Conservation (phyloP, 2,113 vertebrate genomes). For the Oxygymnocypris stewartii region DNA sequence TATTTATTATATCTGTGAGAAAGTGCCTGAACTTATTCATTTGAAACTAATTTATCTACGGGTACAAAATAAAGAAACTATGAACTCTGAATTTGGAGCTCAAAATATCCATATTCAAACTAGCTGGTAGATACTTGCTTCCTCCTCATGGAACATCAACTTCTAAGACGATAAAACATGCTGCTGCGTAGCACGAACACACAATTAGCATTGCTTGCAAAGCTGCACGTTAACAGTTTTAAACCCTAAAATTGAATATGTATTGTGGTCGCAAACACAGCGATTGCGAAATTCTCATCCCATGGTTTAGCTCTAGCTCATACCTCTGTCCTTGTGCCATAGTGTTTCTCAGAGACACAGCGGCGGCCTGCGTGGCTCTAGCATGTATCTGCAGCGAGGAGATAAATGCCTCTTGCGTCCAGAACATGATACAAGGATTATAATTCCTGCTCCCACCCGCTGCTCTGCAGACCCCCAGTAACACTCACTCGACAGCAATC, state of each 20-base stretch:
- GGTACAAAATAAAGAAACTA: too few species aligned
- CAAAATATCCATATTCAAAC: neutral
- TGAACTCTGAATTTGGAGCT: too few species aligned
- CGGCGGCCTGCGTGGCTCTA: neutral
- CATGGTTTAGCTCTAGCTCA: constrained; percentile 3
- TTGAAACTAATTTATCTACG: too few species aligned
- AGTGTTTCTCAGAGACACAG: neutral
- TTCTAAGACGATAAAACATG: neutral
- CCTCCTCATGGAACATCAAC: neutral
- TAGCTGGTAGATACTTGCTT: neutral
- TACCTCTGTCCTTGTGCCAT: neutral
- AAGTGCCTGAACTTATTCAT: too few species aligned
- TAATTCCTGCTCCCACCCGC: constrained; percentile 17
- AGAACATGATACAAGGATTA: constrained; percentile 18
- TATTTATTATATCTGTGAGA: too few species aligned
- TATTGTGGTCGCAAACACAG: neutral
- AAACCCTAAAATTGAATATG: constrained; percentile 4
- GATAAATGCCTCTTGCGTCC: constrained; percentile 24
- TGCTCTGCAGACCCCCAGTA: constrained; percentile 9
- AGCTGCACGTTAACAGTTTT: neutral
- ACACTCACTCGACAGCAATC: neutral
- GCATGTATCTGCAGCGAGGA: constrained; percentile 25
- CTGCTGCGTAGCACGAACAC: neutral
- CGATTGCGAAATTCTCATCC: neutral
- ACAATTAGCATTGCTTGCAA: neutral